Evolutionary conservation across 2,888 invertebrate genomes (phyloP).

Genomic region (Pristionchus japonicus): DNA sequence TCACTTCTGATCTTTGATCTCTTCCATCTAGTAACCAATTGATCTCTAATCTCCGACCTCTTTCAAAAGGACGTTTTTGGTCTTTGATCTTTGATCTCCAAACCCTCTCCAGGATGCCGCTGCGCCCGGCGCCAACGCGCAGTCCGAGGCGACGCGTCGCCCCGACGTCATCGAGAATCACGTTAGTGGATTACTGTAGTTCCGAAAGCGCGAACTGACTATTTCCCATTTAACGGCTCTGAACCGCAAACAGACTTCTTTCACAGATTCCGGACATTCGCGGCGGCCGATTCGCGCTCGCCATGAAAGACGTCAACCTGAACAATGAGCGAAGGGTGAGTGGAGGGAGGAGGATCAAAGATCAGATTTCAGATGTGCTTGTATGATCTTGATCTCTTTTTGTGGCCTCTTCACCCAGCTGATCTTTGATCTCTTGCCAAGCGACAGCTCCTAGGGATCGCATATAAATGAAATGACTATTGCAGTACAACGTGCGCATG

Average conservation of each 20-base stretch:
- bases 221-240: not conserved
- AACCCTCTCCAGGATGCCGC: not conserved
- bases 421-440: not conserved
- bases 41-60: too few species aligned
- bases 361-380: too few species aligned
- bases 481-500: slow-evolving; percentile 21
- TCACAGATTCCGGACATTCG: not conserved
- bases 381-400: too few species aligned
- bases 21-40: too few species aligned
- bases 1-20: not conserved
- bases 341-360: not conserved
- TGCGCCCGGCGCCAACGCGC: not conserved
- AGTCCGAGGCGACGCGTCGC: not conserved
- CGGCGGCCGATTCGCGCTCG: slow-evolving; percentile 25
- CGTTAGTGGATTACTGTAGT: not conserved
- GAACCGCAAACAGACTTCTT: not conserved
- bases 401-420: not conserved
- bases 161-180: slow-evolving; percentile 36
- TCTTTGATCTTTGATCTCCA: not conserved
- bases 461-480: not conserved
- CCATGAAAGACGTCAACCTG: slow-evolving; percentile 4
- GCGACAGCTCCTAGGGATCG: not conserved
- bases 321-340: not conserved
- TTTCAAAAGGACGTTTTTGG: too few species aligned
- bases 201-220: not conserved